A percentile compares a stretch with the other conserved stretches of the same genome.
These are phyloP conservation scores for Pseudorasbora parva DNA, from an alignment of 2,113 vertebrate genomes.

Conservation along the genomic window DNA sequence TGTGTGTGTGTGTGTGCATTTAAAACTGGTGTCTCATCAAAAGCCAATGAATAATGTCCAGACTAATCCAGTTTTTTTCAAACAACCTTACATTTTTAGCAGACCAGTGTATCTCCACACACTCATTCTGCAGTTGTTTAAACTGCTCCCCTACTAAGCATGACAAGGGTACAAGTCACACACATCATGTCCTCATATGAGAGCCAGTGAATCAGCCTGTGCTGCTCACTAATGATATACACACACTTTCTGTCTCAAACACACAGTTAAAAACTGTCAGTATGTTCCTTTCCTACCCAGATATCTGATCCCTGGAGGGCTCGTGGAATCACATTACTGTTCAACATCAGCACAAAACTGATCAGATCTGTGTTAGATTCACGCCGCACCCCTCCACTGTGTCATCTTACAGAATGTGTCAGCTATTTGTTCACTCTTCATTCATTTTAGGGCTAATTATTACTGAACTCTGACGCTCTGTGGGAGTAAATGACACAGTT, in stretches of 20 bases:
- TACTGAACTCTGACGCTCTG: neutral
- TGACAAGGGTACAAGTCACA: slow-evolving; percentile 15
- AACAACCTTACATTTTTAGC: neutral
- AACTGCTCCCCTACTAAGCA: slow-evolving; percentile 1
- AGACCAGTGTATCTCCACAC: neutral
- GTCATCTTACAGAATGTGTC: slow-evolving; percentile 1
- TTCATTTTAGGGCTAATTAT: neutral
- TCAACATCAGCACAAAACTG: slow-evolving; percentile 9
- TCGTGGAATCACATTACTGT: neutral
- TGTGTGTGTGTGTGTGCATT: neutral
- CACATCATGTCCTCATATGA: slow-evolving; percentile 1
- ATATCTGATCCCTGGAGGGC: slow-evolving; percentile 25
- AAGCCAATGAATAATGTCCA: neutral
- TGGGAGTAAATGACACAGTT: neutral
- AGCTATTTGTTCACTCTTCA: neutral
- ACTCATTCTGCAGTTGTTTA: slow-evolving; percentile 10
- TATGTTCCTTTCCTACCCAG: neutral
- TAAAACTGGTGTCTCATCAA: neutral
- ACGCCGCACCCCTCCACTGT: neutral
- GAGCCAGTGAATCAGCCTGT: neutral
- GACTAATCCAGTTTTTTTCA: neutral
- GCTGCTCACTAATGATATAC: slow-evolving; percentile 34
- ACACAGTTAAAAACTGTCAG: neutral
- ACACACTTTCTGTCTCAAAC: slow-evolving; percentile 24
- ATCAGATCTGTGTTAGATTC: neutral